These are phyloP conservation scores for Apamea anceps DNA, from an alignment of 2,888 invertebrate species.

Conservation along the genomic window DNA sequence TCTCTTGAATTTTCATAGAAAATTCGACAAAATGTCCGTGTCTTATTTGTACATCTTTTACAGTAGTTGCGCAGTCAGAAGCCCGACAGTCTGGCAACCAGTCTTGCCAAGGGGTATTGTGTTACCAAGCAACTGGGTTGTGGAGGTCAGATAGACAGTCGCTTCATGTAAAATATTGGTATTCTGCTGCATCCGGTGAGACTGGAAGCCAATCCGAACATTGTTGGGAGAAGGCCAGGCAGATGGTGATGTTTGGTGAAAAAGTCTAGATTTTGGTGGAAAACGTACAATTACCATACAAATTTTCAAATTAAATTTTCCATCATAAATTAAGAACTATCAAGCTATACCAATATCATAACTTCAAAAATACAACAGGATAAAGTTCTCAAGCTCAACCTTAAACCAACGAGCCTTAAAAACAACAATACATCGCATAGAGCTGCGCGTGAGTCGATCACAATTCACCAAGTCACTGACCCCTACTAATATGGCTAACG, in stretches of 20 bases:
- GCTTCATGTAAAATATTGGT: not conserved
- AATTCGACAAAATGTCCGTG: not conserved
- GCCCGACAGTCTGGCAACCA: not conserved
- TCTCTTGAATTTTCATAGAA: not conserved
- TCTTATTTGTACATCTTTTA: not conserved
- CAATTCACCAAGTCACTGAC: constrained; percentile 79
- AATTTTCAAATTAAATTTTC: not conserved
- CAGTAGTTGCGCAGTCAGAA: not conserved
- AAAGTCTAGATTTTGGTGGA: not conserved
- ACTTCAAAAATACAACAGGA: not conserved
- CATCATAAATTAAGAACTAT: not conserved
- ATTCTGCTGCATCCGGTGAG: not conserved
- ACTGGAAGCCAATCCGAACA: not conserved
- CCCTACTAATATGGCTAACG: constrained; percentile 72
- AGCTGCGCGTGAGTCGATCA: constrained; percentile 74
- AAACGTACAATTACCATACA: not conserved
- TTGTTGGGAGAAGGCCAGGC: not conserved
- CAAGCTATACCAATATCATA: not conserved
- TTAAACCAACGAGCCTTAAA: constrained; percentile 37
- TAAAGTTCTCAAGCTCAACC: constrained; percentile 11
- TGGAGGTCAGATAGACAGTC: not conserved
- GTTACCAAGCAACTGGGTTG: not conserved
- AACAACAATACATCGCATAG: constrained; percentile 57
- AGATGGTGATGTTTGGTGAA: not conserved
- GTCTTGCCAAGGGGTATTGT: too few species aligned